Evolutionary conservation across 2,797 vertebrate species (phyloP).

Genomic region (Aselliscus stoliczkanus): DNA sequence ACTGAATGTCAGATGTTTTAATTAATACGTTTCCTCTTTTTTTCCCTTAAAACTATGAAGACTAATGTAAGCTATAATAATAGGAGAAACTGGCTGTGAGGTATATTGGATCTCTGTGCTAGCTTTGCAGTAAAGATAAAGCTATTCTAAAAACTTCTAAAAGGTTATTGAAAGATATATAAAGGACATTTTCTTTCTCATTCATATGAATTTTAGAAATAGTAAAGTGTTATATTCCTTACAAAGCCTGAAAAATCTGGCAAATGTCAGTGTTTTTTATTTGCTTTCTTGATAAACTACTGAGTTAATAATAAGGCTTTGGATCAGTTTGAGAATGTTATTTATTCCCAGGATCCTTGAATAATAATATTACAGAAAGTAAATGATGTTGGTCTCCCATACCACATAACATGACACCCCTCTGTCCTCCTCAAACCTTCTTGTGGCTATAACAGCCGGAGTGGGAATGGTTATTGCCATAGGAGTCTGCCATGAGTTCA

Average conservation of each 20-base stretch:
- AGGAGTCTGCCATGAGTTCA: neutral
- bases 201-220: slow-evolving; percentile 5
- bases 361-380: neutral
- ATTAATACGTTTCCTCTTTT: neutral
- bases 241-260: slow-evolving; percentile 20
- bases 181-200: neutral
- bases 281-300: neutral
- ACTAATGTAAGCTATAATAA: neutral
- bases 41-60: neutral
- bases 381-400: neutral
- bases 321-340: neutral
- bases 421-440: neutral
- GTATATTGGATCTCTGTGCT: neutral
- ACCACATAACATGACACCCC: neutral
- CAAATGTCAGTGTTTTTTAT: neutral
- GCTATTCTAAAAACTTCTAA: neutral
- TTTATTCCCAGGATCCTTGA: neutral
- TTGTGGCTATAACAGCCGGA: neutral
- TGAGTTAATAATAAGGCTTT: slow-evolving; percentile 18
- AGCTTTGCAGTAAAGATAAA: slow-evolving; percentile 11
- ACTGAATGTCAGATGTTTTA: neutral
- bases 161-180: neutral
- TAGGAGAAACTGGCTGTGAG: neutral
- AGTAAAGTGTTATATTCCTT: slow-evolving; percentile 3
- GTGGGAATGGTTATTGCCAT: neutral